phyloP scores from a whole-genome alignment of 2,113 vertebrate genomes.

The Psittacus erithacus region DNA sequence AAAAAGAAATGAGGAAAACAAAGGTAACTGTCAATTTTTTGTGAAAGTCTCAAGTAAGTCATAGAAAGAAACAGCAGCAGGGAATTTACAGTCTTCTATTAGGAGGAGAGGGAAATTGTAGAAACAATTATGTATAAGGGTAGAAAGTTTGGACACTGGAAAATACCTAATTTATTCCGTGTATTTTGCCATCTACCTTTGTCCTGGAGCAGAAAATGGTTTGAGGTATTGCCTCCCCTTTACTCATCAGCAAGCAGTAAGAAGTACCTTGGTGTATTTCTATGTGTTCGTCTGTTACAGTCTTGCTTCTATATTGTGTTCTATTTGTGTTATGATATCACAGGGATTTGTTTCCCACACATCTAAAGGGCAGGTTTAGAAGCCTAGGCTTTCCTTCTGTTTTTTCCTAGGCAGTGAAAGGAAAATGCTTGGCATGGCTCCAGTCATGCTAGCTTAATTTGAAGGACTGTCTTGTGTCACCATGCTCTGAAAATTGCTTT shows the following conservation, averaged over 20 bases:
- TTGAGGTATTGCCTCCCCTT: not conserved
- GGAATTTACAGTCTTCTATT: not conserved
- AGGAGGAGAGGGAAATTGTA: not conserved
- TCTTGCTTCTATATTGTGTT: not conserved
- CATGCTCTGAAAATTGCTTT: slow-evolving; percentile 19
- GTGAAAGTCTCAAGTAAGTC: not conserved
- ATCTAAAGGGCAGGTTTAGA: not conserved
- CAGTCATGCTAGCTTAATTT: not conserved
- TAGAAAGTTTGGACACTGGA: not conserved
- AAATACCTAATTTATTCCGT: not conserved
- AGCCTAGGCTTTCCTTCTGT: not conserved
- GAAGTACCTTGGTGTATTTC: not conserved
- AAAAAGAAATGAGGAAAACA: not conserved
- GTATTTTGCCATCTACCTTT: not conserved
- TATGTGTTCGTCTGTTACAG: not conserved
- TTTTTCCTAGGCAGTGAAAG: not conserved
- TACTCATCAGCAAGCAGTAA: not conserved
- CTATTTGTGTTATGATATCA: accelerated
- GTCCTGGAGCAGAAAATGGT: not conserved
- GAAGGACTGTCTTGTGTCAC: not conserved
- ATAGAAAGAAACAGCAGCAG: not conserved
- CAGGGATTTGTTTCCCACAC: not conserved
- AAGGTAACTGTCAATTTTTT: not conserved
- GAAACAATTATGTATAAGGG: not conserved
- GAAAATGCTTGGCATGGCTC: not conserved